Percentiles rank a stretch among this genome's conserved stretches.
Conservation (phyloP, 2,888 invertebrate genomes). For the Lycophotia porphyrea region DNA sequence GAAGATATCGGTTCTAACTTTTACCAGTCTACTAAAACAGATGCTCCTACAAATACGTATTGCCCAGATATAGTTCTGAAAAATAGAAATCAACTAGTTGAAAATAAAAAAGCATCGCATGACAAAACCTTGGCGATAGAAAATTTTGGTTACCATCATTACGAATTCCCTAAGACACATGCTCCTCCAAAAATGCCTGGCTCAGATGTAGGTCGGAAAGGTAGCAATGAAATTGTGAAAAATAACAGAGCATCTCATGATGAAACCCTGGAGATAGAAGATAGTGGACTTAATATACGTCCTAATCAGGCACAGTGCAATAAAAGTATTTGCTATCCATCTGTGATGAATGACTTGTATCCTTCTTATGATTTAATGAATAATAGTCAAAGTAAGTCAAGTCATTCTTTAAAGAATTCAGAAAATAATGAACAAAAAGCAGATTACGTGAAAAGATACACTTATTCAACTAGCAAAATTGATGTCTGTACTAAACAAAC, state of each 20-base stretch:
- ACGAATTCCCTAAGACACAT: not conserved
- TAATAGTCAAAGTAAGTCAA: not conserved
- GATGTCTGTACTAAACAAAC: conserved; percentile 73
- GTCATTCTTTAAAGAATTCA: not conserved
- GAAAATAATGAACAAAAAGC: conserved; percentile 14
- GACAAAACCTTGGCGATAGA: not conserved
- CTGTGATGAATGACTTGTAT: no score
- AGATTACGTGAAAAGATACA: conserved; percentile 71
- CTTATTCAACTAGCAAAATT: conserved; percentile 74
- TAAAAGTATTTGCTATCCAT: conserved; percentile 2
- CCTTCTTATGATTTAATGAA: conserved; percentile 9
- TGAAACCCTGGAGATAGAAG: not conserved
- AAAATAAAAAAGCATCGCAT: not conserved
- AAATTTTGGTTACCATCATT: not conserved
- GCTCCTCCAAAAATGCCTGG: not conserved
- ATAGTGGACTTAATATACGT: not conserved
- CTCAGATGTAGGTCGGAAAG: not conserved
- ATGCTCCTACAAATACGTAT: not conserved
- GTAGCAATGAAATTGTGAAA: not conserved
- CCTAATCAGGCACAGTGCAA: not conserved
- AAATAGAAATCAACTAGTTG: not conserved
- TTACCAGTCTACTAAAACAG: not conserved
- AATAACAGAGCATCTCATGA: not conserved
- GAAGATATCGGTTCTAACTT: not conserved
- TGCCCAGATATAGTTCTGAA: not conserved